Base-by-base conservation (phyloP, 2,888 invertebrate species). In the Actias luna region DNA sequence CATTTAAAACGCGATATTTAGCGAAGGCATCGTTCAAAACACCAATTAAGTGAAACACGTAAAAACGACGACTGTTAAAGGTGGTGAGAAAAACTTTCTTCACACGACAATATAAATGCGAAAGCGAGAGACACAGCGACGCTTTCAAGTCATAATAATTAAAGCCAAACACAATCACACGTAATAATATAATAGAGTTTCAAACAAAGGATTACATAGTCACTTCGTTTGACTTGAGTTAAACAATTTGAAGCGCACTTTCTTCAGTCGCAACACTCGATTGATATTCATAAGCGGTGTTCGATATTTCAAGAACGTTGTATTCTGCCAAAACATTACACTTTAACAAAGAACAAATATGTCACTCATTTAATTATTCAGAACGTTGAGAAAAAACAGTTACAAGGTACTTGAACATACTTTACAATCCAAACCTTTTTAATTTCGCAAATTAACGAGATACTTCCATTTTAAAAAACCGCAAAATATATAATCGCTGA, bases 41-140 rank as follows among this genome's bases (percentile, higher is more conserved):
- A 39, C 25, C 59, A 29, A 58, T 58, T 50, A 52, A 59, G 59
- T 50, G 29, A 63, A 55, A 59, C 39, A 55, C 29, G 63, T 50
- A 63, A 63, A 59, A 63, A 59, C 52, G 22, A 36, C 33, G 35
- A 55, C 50, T 59, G 39, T 59, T 55, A 39, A 39, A 52, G 52
- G 29, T 58, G 58, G 46, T 67, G 65, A 69, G 72, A 76, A 75
- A 72, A 67, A 71, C 71, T 75, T 76, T 78, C 77, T 69, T 71
- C 69, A 29, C 60, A 70, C 71, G 70, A 66, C 69, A 55, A 55
- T 72, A 77, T 71, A 70, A 67, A 60, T 58, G 76, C 64, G 80
- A 79, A 79, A 80, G 78, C 36, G 36, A 42, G 5, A 42, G 55
- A 33, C 58, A 60, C 62, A 63, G 58, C 35, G 64, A 60, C 42